Evolutionary conservation across 1,140 invertebrate species (phyloP), one percentile per base, ranked within the genome.

Genomic region (Euschistus heros): DNA sequence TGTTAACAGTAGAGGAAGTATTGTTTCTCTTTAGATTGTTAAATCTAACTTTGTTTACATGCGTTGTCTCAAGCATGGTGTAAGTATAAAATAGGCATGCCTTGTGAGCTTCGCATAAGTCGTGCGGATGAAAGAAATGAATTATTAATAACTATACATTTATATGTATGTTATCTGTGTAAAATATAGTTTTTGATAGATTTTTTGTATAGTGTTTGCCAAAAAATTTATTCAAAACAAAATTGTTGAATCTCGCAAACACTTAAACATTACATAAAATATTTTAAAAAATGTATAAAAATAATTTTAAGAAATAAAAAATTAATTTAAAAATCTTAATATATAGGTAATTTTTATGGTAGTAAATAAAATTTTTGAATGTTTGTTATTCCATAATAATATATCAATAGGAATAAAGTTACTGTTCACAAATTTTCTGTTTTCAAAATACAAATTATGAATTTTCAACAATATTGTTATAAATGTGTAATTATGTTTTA

Each of bases 191-290:
- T 57, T 57, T 57, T 57, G 18, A 57, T 57, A 57, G 54, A 57
- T 24, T 57, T 57, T 57, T 57, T 57, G 54, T 57, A 57, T 57
- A 57, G 54, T 57, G 24, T 24, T 57, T 57, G 54, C 54, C 54
- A 24, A 24, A 57, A 57, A 26, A 50, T 24, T 26, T 17, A 24
- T 24, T 17, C 18, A 57, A 24, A 24, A 57, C 24, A 26, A 57
- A 24, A 24, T 57, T 57, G 24, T 57, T 57, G 54, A 57, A 57
- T 57, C 54, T 57, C 54, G 54, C 54, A 57, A 37, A 37, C 33
- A 37, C 33, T 37, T 37, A 37, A 37, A 37, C 33, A 37, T 37
- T 37, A 37, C 33, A 37, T 37, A 37, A 37, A 37, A 37, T 37
- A 37, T 37, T 37, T 37, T 37, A 37, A 37, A 30, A 37, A 37